These are phyloP conservation scores for Poeciliopsis turrubarensis DNA, from an alignment of 2,113 vertebrate genomes.

Conservation along the genomic window DNA sequence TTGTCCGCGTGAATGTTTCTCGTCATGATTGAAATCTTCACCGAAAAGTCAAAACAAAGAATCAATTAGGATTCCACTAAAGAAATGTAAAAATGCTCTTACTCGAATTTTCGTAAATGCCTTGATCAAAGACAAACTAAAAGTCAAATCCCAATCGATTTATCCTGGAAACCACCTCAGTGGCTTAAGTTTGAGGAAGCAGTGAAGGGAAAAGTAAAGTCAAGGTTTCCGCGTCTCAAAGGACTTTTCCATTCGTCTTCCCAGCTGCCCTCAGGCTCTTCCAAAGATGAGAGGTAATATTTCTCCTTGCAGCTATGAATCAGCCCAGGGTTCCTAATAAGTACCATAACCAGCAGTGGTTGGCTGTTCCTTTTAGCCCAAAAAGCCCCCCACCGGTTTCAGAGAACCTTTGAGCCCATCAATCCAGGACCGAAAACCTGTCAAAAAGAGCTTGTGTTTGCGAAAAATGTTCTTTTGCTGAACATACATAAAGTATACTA, in stretches of 20 bases:
- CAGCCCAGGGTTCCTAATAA: no score
- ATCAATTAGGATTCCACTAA: not conserved
- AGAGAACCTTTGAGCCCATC: not conserved
- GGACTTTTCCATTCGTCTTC: not conserved
- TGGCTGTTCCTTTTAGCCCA: not conserved
- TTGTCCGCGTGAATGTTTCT: not conserved
- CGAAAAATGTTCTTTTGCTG: not conserved
- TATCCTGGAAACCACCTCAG: not conserved
- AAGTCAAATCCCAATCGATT: not conserved
- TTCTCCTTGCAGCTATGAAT: not conserved
- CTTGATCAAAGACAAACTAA: not conserved
- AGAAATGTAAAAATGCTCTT: not conserved
- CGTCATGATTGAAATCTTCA: not conserved
- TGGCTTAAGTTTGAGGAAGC: not conserved
- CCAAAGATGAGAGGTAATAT: not conserved
- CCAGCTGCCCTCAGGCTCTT: not conserved
- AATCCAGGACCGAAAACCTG: not conserved
- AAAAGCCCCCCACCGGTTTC: not conserved
- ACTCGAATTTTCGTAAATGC: not conserved
- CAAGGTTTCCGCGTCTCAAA: not conserved
- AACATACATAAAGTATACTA: not conserved
- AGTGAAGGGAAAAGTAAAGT: not conserved
- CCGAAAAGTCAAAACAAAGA: not conserved
- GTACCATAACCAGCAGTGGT: not conserved
- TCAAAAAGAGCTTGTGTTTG: not conserved